Conservation (phyloP, 2,113 vertebrate genomes). For the Cheirogaleus medius region DNA sequence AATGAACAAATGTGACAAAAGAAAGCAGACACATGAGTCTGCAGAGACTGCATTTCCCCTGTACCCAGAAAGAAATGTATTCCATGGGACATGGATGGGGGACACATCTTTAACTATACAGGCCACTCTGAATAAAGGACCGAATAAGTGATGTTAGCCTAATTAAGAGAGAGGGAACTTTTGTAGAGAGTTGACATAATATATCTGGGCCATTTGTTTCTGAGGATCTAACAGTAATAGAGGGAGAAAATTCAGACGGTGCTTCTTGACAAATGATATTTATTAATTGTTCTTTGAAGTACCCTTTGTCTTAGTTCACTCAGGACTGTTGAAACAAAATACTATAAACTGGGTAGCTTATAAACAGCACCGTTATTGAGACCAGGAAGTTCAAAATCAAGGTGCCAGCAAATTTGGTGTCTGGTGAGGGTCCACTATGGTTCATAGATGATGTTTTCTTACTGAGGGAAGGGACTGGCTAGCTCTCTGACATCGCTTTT, state of each 20-base stretch:
- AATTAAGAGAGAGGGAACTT: background rate
- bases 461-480: background rate
- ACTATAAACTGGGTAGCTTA: background rate
- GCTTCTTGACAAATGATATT: constrained; percentile 11
- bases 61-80: background rate
- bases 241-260: background rate
- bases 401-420: too few species aligned
- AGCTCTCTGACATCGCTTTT: background rate
- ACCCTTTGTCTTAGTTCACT: background rate
- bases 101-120: background rate
- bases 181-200: background rate
- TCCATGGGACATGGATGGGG: background rate
- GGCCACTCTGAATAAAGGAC: background rate
- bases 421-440: background rate
- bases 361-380: background rate
- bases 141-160: background rate
- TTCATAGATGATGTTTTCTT: background rate
- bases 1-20: background rate
- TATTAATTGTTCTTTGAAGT: background rate
- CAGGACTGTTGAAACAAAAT: background rate
- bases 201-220: background rate
- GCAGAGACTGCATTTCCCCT: background rate
- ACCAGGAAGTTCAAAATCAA: background rate
- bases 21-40: background rate
- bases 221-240: background rate